Evolutionary conservation across 2,797 vertebrate species (phyloP).

Genomic region (Lates japonicus): DNA sequence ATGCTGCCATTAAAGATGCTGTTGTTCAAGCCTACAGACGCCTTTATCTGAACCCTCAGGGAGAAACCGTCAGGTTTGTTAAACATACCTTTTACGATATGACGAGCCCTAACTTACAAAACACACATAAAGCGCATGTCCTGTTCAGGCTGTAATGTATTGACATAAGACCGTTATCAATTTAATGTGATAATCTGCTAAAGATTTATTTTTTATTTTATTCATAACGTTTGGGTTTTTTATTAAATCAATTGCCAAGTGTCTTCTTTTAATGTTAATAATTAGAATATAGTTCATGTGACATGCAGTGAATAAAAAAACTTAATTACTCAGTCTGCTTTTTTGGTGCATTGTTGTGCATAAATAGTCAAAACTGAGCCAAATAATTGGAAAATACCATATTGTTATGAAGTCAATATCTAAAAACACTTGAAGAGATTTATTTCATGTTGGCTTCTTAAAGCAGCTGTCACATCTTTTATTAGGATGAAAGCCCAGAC

Average conservation of each 20-base stretch:
- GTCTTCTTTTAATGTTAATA: neutral
- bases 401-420: neutral
- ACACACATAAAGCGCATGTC: neutral
- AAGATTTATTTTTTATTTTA: neutral
- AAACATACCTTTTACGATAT: neutral
- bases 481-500: slow-evolving; percentile 90
- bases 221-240: neutral
- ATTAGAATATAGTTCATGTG: neutral
- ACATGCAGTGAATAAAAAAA: neutral
- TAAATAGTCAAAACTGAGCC: neutral
- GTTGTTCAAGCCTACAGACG: slow-evolving; percentile 94
- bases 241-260: neutral
- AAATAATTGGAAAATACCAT: neutral
- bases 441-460: neutral
- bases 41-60: slow-evolving; percentile 91
- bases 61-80: slow-evolving; percentile 85
- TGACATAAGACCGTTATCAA: neutral
- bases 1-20: slow-evolving; percentile 92
- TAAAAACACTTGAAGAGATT: neutral
- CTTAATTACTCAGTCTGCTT: neutral
- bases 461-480: slow-evolving; percentile 18
- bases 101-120: neutral
- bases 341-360: neutral
- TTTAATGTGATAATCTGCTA: neutral
- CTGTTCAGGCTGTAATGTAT: neutral